Base-by-base conservation (phyloP, 2,113 vertebrate species). In the Triplophysa siluroides region DNA sequence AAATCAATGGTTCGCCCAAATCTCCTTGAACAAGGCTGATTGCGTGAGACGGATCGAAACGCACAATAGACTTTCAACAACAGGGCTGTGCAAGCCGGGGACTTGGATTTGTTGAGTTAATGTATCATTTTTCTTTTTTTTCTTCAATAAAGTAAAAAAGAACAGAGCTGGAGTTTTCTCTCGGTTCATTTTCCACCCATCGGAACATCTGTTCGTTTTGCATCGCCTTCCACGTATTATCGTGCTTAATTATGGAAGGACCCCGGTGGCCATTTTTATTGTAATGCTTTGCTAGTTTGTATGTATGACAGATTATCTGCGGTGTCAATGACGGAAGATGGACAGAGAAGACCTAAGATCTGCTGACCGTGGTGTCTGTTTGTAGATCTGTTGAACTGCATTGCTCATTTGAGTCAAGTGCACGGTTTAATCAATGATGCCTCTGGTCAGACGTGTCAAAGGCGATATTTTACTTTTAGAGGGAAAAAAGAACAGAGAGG, bases 1-100 rank as follows among this genome's bases (percentile, higher is more conserved):
- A 82, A 79, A 85, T 85, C 81, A 80, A 83, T 84, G 78, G 24
- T 73, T 83, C 68, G 63, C 65, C 58, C 69, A 78, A 76, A 85
- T 82, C 78, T 73, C 67, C 66, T 56, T 62, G 83, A 84, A 83
- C 66, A 76, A 76, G 56, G 56, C 68, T 47, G 66, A 84, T 76
- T 78, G 70, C 75, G 24, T 69, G 64, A 81, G 81, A 74, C 73
- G 78, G 70, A 84, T 83, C 45, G 65, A 82, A 87, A 41, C 61
- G 58, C 76, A 83, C 76, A 81, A 84, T 79, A 67, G 79, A 84
- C 81, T 76, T 71, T 70, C 56, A 85, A 78, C 61, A 76, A 76
- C 62, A 74, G 74, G 19, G 58, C 70, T 67, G 61, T 64, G 26
- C 76, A 58, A 47, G 70, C 58, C 76, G 21, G 56, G 81, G 69